phyloP scores from a whole-genome alignment of 1,140 invertebrate genomes.

The Drosophila seguyi region DNA sequence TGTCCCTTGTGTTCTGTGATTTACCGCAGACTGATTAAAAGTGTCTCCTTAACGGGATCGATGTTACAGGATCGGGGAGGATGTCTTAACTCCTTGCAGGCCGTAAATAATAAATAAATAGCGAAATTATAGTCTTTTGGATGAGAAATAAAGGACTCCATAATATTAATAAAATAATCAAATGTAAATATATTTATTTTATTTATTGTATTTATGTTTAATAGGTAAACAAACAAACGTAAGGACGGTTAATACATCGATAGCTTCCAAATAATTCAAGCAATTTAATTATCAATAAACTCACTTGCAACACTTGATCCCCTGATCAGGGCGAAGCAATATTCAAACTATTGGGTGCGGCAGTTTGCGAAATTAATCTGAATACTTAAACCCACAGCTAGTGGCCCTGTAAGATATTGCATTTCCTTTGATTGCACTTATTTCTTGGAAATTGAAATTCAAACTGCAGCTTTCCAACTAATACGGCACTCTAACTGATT shows the following conservation, averaged over 20 bases:
- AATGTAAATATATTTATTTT: too few relatives aligned
- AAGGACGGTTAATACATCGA: too few relatives aligned
- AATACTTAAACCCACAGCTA: neutral
- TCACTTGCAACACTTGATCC: too few relatives aligned
- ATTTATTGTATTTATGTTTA: too few relatives aligned
- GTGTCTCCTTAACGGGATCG: constrained; percentile 2
- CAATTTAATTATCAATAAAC: too few relatives aligned
- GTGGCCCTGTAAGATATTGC: neutral
- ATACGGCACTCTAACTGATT: constrained; percentile 28
- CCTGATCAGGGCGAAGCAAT: neutral
- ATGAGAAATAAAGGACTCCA: neutral
- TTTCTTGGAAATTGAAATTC: neutral
- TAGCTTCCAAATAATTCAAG: too few relatives aligned
- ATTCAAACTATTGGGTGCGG: too few relatives aligned
- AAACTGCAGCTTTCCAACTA: constrained; percentile 14
- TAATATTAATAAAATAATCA: too few relatives aligned
- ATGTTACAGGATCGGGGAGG: neutral
- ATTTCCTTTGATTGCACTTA: too few relatives aligned
- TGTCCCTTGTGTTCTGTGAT: constrained; percentile 22
- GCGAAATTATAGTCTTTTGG: neutral
- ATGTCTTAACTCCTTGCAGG: neutral
- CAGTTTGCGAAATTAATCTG: neutral
- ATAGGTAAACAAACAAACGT: too few relatives aligned
- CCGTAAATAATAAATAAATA: neutral
- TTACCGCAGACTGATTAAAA: constrained; percentile 15